Percentiles rank a stretch among this genome's conserved stretches.
Conservation (phyloP, 1,140 invertebrate genomes). For the Orchestia grillus region DNA sequence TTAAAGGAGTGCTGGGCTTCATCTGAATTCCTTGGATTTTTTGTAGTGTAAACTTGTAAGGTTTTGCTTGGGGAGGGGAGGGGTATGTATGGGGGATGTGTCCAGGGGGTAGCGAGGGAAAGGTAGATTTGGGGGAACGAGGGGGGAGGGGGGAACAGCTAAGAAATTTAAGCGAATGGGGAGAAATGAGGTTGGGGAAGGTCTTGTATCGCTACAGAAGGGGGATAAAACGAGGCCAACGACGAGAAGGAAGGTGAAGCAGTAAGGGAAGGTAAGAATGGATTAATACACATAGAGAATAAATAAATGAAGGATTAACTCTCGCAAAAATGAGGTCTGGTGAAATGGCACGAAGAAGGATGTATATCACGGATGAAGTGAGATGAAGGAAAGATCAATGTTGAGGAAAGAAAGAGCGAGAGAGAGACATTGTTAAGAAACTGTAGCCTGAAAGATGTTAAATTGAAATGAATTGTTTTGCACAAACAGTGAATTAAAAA, state of each 20-base stretch:
- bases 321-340: not conserved
- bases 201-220: not conserved
- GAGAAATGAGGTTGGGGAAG: not conserved
- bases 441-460: no score
- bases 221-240: not conserved
- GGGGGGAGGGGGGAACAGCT: not conserved
- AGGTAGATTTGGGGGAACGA: not conserved
- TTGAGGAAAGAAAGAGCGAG: not conserved
- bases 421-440: not conserved
- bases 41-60: constrained; percentile 21
- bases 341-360: not conserved
- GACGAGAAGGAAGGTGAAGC: not conserved
- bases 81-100: not conserved
- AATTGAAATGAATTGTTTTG: no score
- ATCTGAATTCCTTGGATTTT: constrained; percentile 30
- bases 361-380: no score
- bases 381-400: no score
- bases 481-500: no score
- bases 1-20: constrained; percentile 35
- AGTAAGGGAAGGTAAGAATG: not conserved
- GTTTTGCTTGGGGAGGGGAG: constrained; percentile 6
- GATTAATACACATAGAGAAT: not conserved
- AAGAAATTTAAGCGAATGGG: not conserved
- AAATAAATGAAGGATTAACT: not conserved
- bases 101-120: not conserved